Evolutionary conservation across 2,888 invertebrate genomes (phyloP).

Genomic region (Acholoe squamosa): DNA sequence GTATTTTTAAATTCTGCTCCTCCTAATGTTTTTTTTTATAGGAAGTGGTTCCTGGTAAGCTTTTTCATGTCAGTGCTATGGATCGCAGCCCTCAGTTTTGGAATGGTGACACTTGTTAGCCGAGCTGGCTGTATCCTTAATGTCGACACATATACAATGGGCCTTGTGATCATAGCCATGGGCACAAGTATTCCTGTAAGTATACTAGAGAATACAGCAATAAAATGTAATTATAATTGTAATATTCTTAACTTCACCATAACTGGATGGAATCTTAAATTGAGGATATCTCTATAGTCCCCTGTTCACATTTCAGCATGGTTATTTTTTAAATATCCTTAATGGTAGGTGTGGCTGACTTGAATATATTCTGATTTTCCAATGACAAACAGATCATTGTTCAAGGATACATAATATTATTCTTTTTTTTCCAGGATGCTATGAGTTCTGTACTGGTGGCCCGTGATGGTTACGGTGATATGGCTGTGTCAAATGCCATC

Average conservation of each 20-base stretch:
- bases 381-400: no score
- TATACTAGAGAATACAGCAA: neutral
- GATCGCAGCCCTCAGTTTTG: conserved; percentile 71
- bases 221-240: no score
- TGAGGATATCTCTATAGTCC: no score
- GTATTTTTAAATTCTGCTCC: neutral
- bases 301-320: no score
- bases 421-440: conserved; percentile 70
- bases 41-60: conserved; percentile 70
- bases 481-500: conserved; percentile 76
- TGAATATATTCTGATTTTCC: no score
- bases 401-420: no score
- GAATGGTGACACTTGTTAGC: conserved; percentile 70
- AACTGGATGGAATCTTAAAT: no score
- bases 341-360: no score
- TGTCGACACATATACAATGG: conserved; percentile 71
- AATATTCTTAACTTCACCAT: no score
- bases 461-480: conserved; percentile 73
- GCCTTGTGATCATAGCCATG: conserved; percentile 71
- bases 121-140: conserved; percentile 71
- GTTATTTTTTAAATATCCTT: no score
- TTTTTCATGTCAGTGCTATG: conserved; percentile 71
- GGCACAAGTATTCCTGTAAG: conserved; percentile 72
- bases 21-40: conserved; percentile 58
- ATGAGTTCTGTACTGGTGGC: conserved; percentile 73